Evolutionary conservation across 2,888 invertebrate species (phyloP).

Genomic region (Xanthorhoe spadicearia): DNA sequence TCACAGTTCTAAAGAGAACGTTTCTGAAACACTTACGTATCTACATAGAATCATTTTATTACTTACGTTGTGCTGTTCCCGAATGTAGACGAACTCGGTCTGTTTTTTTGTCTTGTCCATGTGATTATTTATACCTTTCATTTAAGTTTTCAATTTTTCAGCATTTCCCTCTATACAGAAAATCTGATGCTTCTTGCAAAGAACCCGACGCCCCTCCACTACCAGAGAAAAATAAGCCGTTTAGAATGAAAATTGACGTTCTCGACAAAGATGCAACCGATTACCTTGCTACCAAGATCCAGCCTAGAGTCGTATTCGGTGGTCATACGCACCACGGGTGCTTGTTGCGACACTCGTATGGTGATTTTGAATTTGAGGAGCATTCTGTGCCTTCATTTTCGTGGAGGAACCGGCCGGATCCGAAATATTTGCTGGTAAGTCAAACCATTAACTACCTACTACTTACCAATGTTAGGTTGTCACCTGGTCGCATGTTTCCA

Average conservation of each 20-base stretch:
- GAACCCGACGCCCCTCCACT: slow-evolving; percentile 92
- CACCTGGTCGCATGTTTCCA: too few relatives aligned
- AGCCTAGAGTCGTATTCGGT: slow-evolving; percentile 91
- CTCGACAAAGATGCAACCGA: slow-evolving; percentile 92
- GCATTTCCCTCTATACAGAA: slow-evolving; percentile 97
- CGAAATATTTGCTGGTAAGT: slow-evolving; percentile 94
- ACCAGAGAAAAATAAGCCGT: slow-evolving; percentile 88
- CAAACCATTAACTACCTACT: neutral
- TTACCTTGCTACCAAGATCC: slow-evolving; percentile 83
- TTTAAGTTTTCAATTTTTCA: slow-evolving; percentile 75
- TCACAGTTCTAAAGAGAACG: too few relatives aligned
- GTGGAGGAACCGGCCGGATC: slow-evolving; percentile 97
- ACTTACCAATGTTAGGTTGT: too few relatives aligned
- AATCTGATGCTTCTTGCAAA: slow-evolving; percentile 92
- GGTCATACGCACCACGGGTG: slow-evolving; percentile 98
- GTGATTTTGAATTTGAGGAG: slow-evolving; percentile 84
- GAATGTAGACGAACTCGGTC: too few relatives aligned
- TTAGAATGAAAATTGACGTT: slow-evolving; percentile 93
- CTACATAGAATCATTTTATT: too few relatives aligned
- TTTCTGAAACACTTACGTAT: too few relatives aligned
- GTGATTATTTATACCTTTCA: too few relatives aligned
- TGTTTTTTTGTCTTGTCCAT: too few relatives aligned
- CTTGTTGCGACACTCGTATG: slow-evolving; percentile 77
- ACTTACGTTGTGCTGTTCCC: too few relatives aligned
- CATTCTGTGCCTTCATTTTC: slow-evolving; percentile 97